Base-by-base conservation (phyloP, 2,888 invertebrate genomes). In the Pyralis farinalis region DNA sequence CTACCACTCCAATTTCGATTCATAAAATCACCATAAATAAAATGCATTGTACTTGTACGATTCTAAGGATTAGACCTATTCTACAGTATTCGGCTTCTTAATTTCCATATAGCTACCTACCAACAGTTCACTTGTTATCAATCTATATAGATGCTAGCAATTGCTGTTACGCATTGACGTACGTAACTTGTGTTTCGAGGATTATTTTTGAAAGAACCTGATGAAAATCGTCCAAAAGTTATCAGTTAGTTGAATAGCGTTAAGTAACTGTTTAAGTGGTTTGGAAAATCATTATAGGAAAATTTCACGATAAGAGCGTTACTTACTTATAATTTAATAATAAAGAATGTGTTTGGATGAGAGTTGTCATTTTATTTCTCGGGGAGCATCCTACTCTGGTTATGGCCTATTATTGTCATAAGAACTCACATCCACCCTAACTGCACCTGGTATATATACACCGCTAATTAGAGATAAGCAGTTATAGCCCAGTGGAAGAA, bases 341-440 rank as follows among this genome's bases (percentile, higher is more conserved):
- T 80, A 81, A 85, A 69, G 64, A 79, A 81, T 80, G 71, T 83
- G 81, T 85, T 86, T 84, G 76, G 73, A 84, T 72, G 80, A 72
- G 58, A 71, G 46, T 58, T 46, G 61, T 61, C 51, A 47, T 60
- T 63, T 63, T 52, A 44, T 40, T 51, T 42, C 28, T 31, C 16
- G n/a, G n/a, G n/a, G n/a, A n/a, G n/a, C n/a, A n/a, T n/a, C n/a
- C n/a, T n/a, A n/a, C n/a, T n/a, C n/a, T n/a, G n/a, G n/a, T n/a
- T n/a, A n/a, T n/a, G n/a, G n/a, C n/a, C n/a, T n/a, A n/a, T n/a
- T n/a, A n/a, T n/a, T n/a, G n/a, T n/a, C n/a, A n/a, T n/a, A n/a
- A n/a, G n/a, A n/a, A n/a, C n/a, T n/a, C n/a, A n/a, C n/a, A n/a
- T n/a, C n/a, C n/a, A n/a, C n/a, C n/a, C n/a, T n/a, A n/a, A n/a